A percentile compares a stretch with the other conserved stretches of the same genome.
Conservation (phyloP, 2,113 vertebrate genomes). For the Laterallus jamaicensis region DNA sequence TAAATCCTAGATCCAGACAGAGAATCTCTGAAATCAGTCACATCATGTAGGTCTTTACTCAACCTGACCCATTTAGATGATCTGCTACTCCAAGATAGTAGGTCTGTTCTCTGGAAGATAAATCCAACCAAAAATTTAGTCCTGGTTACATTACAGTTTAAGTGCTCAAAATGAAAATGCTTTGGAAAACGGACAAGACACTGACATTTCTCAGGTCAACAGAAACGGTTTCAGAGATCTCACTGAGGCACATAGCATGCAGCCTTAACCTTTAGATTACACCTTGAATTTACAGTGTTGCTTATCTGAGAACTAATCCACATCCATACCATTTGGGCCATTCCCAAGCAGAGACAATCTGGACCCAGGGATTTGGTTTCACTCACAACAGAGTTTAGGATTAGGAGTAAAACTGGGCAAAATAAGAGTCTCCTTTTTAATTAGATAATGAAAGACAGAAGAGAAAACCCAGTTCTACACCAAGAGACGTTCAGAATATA, state of each 20-base stretch:
- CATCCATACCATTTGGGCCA: background rate
- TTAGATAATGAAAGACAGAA: background rate
- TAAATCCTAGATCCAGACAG: background rate
- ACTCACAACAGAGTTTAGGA: background rate
- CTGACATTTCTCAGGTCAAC: background rate
- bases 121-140: background rate
- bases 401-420: background rate
- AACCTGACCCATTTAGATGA: background rate
- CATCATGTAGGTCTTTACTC: background rate
- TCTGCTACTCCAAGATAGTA: background rate
- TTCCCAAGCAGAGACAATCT: background rate
- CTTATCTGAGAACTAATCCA: fast-evolving
- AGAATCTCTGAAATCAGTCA: background rate
- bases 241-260: background rate
- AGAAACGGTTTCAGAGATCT: background rate
- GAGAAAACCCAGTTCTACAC: background rate
- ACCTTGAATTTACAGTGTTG: background rate
- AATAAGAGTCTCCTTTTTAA: background rate
- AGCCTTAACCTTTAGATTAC: background rate
- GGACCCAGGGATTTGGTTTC: background rate
- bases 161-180: background rate
- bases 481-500: background rate
- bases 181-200: background rate
- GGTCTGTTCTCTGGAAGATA: background rate
- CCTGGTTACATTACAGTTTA: background rate